phyloP scores from a whole-genome alignment of 92 coral and sea anemone species.

The Umimayanthus chanpuru region DNA sequence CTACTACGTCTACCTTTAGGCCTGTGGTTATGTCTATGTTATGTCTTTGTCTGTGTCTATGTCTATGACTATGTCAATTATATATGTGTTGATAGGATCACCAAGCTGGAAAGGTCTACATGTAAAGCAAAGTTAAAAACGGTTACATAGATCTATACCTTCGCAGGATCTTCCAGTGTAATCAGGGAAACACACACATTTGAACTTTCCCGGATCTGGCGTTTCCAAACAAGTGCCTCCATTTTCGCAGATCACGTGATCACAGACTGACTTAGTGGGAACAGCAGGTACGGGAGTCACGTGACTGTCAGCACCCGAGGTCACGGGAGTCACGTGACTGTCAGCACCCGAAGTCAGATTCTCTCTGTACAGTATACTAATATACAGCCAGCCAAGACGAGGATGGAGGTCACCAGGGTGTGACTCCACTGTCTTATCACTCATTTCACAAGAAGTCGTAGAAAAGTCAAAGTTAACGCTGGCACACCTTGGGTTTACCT shows the following conservation, averaged over 20 bases:
- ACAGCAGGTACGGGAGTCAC: not conserved
- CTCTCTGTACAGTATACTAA: not conserved
- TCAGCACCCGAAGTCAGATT: not conserved
- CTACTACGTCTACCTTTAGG: too few species aligned
- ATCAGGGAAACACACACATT: not conserved
- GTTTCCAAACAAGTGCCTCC: slow-evolving; percentile 26
- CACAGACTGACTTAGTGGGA: slow-evolving; percentile 4
- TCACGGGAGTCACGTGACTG: not conserved
- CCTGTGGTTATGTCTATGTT: too few species aligned
- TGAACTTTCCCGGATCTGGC: not conserved
- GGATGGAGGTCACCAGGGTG: not conserved
- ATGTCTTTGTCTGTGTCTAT: too few species aligned
- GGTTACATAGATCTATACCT: not conserved
- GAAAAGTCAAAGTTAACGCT: slow-evolving; percentile 14
- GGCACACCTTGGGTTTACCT: not conserved
- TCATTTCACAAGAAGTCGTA: slow-evolving; percentile 12
- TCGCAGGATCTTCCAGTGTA: slow-evolving; percentile 12
- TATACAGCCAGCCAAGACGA: slow-evolving; percentile 1
- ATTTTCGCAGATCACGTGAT: slow-evolving; percentile 25
- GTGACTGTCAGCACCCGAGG: not conserved
- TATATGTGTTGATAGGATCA: too few species aligned
- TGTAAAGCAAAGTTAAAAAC: too few species aligned
- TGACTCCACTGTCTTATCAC: slow-evolving; percentile 1
- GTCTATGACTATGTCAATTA: too few species aligned
- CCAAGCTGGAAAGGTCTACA: too few species aligned